phyloP scores from a whole-genome alignment of 2,113 vertebrate genomes.

The Perognathus longimembris region DNA sequence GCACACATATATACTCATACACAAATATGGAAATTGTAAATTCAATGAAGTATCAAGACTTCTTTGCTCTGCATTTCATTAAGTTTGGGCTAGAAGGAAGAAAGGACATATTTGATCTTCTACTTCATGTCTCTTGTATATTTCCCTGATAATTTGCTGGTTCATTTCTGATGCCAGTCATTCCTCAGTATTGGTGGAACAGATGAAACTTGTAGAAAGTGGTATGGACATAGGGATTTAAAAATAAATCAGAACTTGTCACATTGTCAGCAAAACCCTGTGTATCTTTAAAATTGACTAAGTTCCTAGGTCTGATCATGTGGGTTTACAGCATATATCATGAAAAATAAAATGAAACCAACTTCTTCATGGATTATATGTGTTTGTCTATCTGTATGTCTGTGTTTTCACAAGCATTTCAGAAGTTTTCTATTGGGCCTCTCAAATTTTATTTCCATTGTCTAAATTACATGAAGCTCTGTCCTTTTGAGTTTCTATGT shows the following conservation, averaged over 20 bases:
- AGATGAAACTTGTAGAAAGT: background rate
- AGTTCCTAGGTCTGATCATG: background rate
- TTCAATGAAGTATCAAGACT: background rate
- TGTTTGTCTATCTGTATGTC: background rate
- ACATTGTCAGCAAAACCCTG: background rate
- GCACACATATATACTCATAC: too few relatives aligned
- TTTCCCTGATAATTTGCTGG: background rate
- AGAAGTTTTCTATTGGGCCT: background rate
- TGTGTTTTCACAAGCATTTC: background rate
- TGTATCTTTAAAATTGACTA: constrained; percentile 14
- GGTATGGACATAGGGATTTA: background rate
- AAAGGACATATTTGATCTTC: background rate
- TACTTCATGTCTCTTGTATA: background rate
- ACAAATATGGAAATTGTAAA: background rate
- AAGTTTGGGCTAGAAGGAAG: background rate
- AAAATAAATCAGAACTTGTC: background rate
- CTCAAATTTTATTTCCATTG: constrained; percentile 18
- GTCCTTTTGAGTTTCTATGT: background rate
- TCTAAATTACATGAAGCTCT: background rate
- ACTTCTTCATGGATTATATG: background rate
- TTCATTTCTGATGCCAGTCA: background rate
- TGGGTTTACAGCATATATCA: too few relatives aligned
- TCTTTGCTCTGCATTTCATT: background rate
- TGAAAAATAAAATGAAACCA: background rate
- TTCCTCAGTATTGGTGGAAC: background rate